Conservation (phyloP, 2,888 invertebrate species). For the Hemaris fuciformis region DNA sequence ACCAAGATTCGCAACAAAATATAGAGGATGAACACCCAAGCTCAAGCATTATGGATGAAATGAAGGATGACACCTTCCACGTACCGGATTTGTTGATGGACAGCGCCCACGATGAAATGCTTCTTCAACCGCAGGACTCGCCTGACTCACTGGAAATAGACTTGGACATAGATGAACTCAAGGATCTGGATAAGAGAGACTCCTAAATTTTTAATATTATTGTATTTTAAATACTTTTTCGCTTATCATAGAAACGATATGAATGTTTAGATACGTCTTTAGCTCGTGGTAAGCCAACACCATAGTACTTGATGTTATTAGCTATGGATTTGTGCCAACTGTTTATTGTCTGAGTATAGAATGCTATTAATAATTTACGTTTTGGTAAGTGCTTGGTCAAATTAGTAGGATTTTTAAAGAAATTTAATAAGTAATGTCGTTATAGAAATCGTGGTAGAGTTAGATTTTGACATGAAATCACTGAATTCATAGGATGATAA, state of each 20-base stretch:
- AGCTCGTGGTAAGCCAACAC: too few relatives aligned
- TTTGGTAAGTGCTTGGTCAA: too few relatives aligned
- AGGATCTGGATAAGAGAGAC: constrained; percentile 11
- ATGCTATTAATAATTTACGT: background rate
- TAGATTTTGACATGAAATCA: too few relatives aligned
- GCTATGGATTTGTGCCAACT: background rate
- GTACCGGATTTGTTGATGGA: background rate
- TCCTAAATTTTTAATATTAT: background rate
- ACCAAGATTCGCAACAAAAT: constrained; percentile 24
- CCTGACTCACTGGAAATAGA: constrained; percentile 10
- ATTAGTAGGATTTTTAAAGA: too few relatives aligned
- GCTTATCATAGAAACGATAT: background rate
- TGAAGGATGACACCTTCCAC: constrained; percentile 5
- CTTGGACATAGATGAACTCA: constrained; percentile 2
- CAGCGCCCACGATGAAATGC: constrained; percentile 7
- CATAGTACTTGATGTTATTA: background rate
- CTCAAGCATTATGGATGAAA: constrained; percentile 6
- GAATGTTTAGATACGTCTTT: background rate
- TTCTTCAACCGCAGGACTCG: constrained; percentile 10
- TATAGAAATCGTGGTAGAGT: too few relatives aligned
- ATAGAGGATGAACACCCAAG: constrained; percentile 9
- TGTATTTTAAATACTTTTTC: background rate
- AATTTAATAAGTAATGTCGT: too few relatives aligned
- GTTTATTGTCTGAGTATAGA: background rate
- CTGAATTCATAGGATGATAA: too few relatives aligned